Evolutionary conservation across 2,888 invertebrate species (phyloP).

Genomic region (Pristionchus exspectatus): DNA sequence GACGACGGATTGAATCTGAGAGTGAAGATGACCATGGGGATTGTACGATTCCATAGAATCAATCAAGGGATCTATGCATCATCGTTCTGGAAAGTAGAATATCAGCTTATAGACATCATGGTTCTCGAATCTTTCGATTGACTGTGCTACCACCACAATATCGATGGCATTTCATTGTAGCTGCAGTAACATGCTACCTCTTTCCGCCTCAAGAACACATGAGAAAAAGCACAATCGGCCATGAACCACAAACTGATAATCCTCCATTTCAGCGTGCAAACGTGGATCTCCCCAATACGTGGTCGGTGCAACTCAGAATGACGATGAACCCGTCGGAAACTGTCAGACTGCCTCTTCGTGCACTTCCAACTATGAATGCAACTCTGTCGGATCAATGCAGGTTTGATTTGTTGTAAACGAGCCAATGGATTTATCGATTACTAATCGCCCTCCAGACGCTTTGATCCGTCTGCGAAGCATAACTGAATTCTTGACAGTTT

Average conservation of each 20-base stretch:
- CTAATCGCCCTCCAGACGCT: not conserved
- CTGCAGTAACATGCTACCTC: no score
- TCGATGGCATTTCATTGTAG: no score
- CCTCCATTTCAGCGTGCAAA: constrained; percentile 73
- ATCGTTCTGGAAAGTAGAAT: not conserved
- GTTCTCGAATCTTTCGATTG: no score
- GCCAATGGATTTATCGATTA: not conserved
- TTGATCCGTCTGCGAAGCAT: not conserved
- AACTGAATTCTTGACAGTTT: not conserved
- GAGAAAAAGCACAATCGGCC: no score
- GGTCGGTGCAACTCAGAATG: constrained; percentile 72
- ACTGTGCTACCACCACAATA: no score
- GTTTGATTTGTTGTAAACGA: not conserved
- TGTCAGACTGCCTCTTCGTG: constrained; percentile 77
- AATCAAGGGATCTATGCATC: not conserved
- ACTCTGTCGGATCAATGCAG: constrained; percentile 76
- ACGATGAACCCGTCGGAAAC: constrained; percentile 76
- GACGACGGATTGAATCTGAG: constrained; percentile 13
- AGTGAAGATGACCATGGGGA: not conserved
- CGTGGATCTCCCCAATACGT: constrained; percentile 78
- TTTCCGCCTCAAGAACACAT: no score
- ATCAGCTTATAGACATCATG: no score
- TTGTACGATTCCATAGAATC: constrained; percentile 18
- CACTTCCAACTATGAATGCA: constrained; percentile 76
- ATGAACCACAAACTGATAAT: not conserved